Conservation (phyloP, 2,888 invertebrate genomes). For the Invenusta paracnida region DNA sequence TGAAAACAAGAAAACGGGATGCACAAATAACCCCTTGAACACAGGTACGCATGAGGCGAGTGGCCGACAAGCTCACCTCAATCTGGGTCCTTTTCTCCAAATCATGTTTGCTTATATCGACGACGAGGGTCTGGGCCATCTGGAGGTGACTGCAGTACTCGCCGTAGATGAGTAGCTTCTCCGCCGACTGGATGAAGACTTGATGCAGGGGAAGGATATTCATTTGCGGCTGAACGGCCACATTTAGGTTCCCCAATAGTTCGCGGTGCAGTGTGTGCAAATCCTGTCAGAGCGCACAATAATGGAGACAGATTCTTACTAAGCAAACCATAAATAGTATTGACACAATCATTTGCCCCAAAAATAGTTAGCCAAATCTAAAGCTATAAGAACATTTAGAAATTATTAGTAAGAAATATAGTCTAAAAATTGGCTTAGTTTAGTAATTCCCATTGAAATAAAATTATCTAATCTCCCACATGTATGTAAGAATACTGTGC, state of each 20-base stretch:
- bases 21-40: not conserved
- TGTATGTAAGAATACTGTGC: no score
- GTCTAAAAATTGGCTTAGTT: no score
- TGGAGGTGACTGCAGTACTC: conserved; percentile 91
- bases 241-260: not conserved
- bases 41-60: not conserved
- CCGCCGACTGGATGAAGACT: conserved; percentile 78
- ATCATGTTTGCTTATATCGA: conserved; percentile 70
- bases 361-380: no score
- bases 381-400: no score
- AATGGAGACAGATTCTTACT: not conserved
- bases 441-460: no score
- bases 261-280: not conserved
- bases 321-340: not conserved
- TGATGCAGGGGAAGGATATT: conserved; percentile 60
- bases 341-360: no score
- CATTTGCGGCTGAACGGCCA: conserved; percentile 15
- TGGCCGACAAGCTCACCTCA: conserved; percentile 63
- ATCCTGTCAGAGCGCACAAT: not conserved
- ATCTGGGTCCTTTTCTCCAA: conserved; percentile 69
- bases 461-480: no score
- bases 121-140: conserved; percentile 77
- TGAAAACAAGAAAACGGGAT: no score
- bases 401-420: no score
- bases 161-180: conserved; percentile 84